Evolutionary conservation across 2,113 vertebrate genomes (phyloP).

Genomic region (Nannospalax galili): DNA sequence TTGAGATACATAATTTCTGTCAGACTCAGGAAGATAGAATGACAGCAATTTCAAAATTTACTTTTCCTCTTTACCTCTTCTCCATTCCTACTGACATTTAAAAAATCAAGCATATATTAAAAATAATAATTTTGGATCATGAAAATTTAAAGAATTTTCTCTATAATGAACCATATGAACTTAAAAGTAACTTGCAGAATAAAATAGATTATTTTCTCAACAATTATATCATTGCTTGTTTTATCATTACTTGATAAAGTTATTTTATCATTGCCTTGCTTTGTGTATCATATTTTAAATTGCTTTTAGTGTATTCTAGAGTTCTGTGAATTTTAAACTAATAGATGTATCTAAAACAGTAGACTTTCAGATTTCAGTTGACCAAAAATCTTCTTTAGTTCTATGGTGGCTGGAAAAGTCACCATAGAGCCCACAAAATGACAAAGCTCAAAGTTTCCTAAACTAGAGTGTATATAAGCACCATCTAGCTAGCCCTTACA

Average conservation of each 20-base stretch:
- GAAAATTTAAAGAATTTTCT: background rate
- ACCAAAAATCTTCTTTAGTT: conserved; percentile 12
- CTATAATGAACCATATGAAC: background rate
- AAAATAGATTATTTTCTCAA: conserved; percentile 8
- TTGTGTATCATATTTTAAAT: background rate
- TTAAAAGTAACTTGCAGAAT: background rate
- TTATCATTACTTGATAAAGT: too few species aligned
- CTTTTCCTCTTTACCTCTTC: background rate
- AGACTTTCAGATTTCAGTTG: conserved; percentile 38
- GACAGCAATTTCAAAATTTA: background rate
- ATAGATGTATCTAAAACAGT: background rate
- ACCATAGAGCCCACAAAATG: background rate
- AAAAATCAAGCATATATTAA: background rate
- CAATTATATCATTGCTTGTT: too few species aligned
- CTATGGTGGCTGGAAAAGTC: too few species aligned
- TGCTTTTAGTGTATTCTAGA: background rate
- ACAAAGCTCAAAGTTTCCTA: background rate
- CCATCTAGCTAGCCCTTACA: background rate
- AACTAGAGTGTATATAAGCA: background rate
- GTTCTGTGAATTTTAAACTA: conserved; percentile 32
- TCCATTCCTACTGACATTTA: background rate
- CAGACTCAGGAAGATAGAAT: background rate
- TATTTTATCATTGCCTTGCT: conserved; percentile 6
- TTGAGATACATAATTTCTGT: background rate
- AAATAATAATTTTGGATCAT: background rate